phyloP scores from a whole-genome alignment of 2,113 vertebrate genomes.

The Ptyas mucosa region DNA sequence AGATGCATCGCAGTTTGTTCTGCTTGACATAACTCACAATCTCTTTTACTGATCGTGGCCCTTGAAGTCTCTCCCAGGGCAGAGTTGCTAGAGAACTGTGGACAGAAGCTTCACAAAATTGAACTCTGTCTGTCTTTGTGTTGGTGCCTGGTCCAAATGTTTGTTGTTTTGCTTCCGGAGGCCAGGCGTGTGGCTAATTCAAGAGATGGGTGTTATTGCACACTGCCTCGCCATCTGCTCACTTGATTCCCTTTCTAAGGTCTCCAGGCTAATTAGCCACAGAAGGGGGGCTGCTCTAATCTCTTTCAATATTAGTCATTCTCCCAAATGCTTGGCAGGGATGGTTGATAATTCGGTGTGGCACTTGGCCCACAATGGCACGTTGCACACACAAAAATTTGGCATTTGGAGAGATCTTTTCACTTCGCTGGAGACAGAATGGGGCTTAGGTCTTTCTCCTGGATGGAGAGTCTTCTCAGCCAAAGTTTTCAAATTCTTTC shows the following conservation, averaged over 20 bases:
- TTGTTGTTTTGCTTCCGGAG: conserved; percentile 21
- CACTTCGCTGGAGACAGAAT: conserved; percentile 16
- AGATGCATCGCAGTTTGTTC: neutral
- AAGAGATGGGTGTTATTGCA: conserved; percentile 30
- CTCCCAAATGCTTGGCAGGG: conserved; percentile 2
- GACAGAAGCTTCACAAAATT: neutral
- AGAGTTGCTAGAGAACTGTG: neutral
- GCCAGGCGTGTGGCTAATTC: conserved; percentile 6
- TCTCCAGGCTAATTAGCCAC: conserved; percentile 45
- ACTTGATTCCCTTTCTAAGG: conserved; percentile 23
- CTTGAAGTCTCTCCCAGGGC: neutral
- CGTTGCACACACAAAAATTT: neutral
- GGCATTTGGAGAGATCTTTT: conserved; percentile 39
- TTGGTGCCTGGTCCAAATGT: neutral
- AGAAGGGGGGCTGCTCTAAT: conserved; percentile 38
- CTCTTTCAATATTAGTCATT: conserved; percentile 24
- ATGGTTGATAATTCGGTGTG: conserved; percentile 9
- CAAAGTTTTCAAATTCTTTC: neutral
- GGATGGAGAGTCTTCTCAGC: neutral
- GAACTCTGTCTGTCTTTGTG: conserved; percentile 22
- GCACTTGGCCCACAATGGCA: neutral
- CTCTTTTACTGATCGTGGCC: neutral
- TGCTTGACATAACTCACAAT: neutral
- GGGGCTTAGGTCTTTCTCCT: neutral
- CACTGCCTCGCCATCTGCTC: conserved; percentile 42